Percentiles rank a stretch among this genome's conserved stretches.
Conservation (phyloP, 2,888 invertebrate genomes). For the Sclerodermus sp. region DNA sequence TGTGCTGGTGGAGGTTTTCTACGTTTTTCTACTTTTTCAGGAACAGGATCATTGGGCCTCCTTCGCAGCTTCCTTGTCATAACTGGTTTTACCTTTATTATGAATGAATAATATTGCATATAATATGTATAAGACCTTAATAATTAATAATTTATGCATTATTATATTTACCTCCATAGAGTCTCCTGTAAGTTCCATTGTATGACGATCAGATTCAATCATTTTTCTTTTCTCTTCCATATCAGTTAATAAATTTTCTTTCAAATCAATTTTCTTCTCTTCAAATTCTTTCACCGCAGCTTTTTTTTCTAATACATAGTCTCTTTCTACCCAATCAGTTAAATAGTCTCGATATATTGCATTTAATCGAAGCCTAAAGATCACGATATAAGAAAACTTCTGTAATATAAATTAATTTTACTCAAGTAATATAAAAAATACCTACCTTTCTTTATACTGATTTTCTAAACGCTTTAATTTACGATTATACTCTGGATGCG, state of each 20-base stretch:
- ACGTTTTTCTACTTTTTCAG: conserved; percentile 83
- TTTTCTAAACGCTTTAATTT: conserved; percentile 80
- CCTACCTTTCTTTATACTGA: conserved; percentile 74
- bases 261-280: conserved; percentile 89
- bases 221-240: conserved; percentile 89
- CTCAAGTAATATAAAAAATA: neutral
- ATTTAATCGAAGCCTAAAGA: conserved; percentile 74
- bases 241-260: conserved; percentile 85
- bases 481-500: conserved; percentile 83
- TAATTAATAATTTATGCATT: neutral
- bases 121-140: conserved; percentile 3
- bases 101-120: conserved; percentile 10
- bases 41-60: conserved; percentile 91
- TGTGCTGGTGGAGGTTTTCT: conserved; percentile 82
- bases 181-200: conserved; percentile 88
- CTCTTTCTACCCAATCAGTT: conserved; percentile 83
- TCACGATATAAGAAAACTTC: too few species aligned
- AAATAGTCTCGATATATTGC: conserved; percentile 78
- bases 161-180: conserved; percentile 69
- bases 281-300: conserved; percentile 91
- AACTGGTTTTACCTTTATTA: conserved; percentile 80
- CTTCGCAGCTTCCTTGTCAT: conserved; percentile 90
- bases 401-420: too few species aligned
- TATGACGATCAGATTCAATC: conserved; percentile 85
- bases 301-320: conserved; percentile 85